Percentiles rank a stretch among this genome's conserved stretches.
These are phyloP conservation scores for Siderastrea siderea DNA, from an alignment of 92 coral and sea anemone genomes.

Conservation along the genomic window DNA sequence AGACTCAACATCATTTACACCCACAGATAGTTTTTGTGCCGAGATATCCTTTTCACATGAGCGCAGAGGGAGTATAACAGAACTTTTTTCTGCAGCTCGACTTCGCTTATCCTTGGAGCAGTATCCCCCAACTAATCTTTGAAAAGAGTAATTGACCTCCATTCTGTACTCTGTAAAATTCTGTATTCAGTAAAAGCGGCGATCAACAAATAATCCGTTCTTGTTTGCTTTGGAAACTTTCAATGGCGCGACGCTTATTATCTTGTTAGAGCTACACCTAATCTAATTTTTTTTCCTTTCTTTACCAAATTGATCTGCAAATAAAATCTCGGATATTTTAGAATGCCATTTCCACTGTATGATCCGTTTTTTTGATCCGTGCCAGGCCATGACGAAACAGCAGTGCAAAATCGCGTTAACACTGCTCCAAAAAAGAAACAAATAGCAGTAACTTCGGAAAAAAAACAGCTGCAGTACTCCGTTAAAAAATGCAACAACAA, in stretches of 20 bases:
- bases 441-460: too few relatives aligned
- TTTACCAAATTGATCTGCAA: too few relatives aligned
- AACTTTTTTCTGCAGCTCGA: slow-evolving; percentile 34
- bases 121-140: slow-evolving; percentile 62
- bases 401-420: too few relatives aligned
- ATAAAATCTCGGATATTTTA: too few relatives aligned
- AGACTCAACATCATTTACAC: slow-evolving; percentile 50
- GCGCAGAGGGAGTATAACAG: slow-evolving; percentile 54
- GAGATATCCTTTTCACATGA: slow-evolving; percentile 54
- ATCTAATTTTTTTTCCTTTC: too few relatives aligned
- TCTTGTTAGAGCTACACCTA: too few relatives aligned
- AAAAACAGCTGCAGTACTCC: too few relatives aligned
- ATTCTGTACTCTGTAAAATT: neutral
- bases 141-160: slow-evolving; percentile 49
- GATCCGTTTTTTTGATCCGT: too few relatives aligned
- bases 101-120: slow-evolving; percentile 62
- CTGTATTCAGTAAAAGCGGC: neutral
- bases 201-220: neutral
- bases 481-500: too few relatives aligned
- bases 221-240: neutral
- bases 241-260: neutral
- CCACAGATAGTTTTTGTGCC: slow-evolving; percentile 46
- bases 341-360: too few relatives aligned
- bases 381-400: too few relatives aligned
- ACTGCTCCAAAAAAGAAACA: too few relatives aligned